These are phyloP conservation scores for Pantala flavescens DNA, from an alignment of 1,140 invertebrate species.

Conservation along the genomic window DNA sequence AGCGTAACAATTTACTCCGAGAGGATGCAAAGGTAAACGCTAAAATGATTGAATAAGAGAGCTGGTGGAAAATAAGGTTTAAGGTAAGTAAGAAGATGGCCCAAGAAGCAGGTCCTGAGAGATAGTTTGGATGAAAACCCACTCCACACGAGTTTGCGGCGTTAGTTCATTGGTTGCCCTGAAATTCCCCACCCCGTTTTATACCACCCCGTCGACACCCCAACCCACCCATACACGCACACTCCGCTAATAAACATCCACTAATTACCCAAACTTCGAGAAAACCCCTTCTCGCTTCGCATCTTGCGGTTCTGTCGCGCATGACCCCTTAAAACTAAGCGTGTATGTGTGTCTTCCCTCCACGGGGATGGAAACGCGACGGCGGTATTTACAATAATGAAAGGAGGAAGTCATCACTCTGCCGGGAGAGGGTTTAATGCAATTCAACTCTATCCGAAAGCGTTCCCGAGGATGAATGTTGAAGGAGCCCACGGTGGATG, in stretches of 20 bases:
- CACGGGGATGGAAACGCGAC: background rate
- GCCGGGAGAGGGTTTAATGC: background rate
- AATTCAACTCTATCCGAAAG: background rate
- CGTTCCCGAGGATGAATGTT: too few species aligned
- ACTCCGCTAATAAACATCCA: conserved; percentile 1
- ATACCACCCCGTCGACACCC: background rate
- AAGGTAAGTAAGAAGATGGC: too few species aligned
- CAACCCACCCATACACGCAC: background rate
- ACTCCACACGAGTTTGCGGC: background rate
- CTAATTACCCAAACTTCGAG: background rate
- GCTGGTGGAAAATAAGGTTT: too few species aligned
- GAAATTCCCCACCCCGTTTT: background rate
- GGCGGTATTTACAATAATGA: background rate
- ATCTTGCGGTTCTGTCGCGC: background rate
- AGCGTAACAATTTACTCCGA: too few species aligned
- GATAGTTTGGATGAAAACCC: background rate
- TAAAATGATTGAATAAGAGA: too few species aligned
- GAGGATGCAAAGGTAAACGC: too few species aligned
- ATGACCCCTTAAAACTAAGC: background rate
- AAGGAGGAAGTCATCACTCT: background rate
- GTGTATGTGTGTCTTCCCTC: background rate
- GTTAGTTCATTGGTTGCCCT: conserved; percentile 4
- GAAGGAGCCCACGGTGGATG: too few species aligned
- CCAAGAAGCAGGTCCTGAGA: background rate
- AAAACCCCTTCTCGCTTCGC: background rate